These are phyloP conservation scores for Oscheius sp. DNA, from an alignment of 2,888 invertebrate species.

Conservation along the genomic window DNA sequence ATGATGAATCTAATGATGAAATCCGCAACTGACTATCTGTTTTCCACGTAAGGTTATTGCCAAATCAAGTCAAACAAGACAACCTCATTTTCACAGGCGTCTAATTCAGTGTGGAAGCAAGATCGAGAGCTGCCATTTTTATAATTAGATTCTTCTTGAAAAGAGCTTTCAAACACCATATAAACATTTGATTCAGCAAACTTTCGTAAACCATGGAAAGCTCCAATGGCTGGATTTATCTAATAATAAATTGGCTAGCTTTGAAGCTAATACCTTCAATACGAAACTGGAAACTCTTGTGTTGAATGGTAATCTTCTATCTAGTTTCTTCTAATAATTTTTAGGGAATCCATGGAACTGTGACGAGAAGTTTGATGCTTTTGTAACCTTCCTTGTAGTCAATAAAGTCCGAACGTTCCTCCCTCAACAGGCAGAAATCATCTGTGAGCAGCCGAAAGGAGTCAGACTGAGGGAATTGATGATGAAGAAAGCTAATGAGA, in stretches of 20 bases:
- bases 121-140: too few relatives aligned
- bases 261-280: slow-evolving; percentile 58
- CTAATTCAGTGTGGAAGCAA: too few relatives aligned
- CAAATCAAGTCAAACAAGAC: too few relatives aligned
- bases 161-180: not conserved
- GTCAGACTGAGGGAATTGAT: slow-evolving; percentile 65
- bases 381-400: slow-evolving; percentile 53
- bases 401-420: slow-evolving; percentile 67
- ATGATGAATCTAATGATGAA: too few relatives aligned
- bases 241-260: slow-evolving; percentile 55
- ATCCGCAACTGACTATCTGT: too few relatives aligned
- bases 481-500: slow-evolving; percentile 68
- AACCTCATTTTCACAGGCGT: too few relatives aligned
- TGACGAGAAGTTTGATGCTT: slow-evolving; percentile 63
- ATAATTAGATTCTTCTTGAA: too few relatives aligned
- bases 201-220: slow-evolving; percentile 53
- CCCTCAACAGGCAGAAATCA: slow-evolving; percentile 65
- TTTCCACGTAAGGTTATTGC: too few relatives aligned
- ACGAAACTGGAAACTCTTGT: slow-evolving; percentile 61
- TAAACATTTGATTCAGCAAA: slow-evolving; percentile 36
- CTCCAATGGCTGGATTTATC: slow-evolving; percentile 68
- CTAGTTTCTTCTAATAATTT: not conserved
- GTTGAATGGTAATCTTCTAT: slow-evolving; percentile 54
- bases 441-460: slow-evolving; percentile 62
- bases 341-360: slow-evolving; percentile 64